A percentile compares a stretch with the other conserved stretches of the same genome.
Conservation (phyloP, 1,140 invertebrate genomes). For the Trissolcus basalis region DNA sequence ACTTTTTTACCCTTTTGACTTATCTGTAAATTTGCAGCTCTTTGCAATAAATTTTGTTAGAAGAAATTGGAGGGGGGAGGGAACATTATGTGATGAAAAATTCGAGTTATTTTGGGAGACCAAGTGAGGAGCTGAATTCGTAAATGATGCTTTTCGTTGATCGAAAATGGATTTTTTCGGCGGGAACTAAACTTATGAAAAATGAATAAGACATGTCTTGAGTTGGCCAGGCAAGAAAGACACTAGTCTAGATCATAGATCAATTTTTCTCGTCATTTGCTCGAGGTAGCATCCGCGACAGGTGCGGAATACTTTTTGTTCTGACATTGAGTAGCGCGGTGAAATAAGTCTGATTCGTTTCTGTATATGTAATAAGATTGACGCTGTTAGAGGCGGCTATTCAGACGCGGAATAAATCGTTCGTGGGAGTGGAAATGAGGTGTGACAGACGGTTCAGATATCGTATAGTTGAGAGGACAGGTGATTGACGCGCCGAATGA, state of each 20-base stretch:
- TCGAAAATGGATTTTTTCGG: conserved; percentile 28
- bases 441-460: conserved; percentile 39
- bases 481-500: conserved; percentile 40
- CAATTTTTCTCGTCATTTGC: conserved; percentile 48
- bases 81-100: conserved; percentile 7
- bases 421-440: conserved; percentile 30
- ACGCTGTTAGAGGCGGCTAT: conserved; percentile 23
- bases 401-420: conserved; percentile 36
- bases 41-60: no score
- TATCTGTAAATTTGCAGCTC: no score
- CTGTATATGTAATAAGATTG: conserved; percentile 48
- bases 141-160: conserved; percentile 20
- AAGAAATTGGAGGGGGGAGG: no score
- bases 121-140: conserved; percentile 7
- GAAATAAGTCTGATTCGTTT: conserved; percentile 46
- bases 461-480: conserved; percentile 35
- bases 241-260: conserved; percentile 40
- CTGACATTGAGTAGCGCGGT: conserved; percentile 18
- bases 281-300: conserved; percentile 25
- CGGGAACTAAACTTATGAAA: conserved; percentile 20
- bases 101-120: conserved; percentile 11
- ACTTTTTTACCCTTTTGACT: no score
- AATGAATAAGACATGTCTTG: conserved; percentile 28
- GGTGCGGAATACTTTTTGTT: conserved; percentile 38
- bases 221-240: conserved; percentile 22